Base-by-base conservation (phyloP, 92 coral and sea anemone species). In the Palythoa grandiflora region DNA sequence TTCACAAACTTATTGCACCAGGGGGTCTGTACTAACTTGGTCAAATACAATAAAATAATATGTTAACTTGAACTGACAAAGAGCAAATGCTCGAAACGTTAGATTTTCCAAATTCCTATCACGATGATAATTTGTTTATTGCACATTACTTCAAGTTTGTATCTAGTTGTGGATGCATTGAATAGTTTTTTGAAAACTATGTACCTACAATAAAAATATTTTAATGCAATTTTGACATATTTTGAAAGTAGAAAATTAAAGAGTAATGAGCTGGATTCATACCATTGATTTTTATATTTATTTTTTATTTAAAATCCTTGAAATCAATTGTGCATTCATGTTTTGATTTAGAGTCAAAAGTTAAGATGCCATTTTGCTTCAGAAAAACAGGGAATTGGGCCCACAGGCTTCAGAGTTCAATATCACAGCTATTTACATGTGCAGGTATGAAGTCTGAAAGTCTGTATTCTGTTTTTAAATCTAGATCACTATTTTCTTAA, bases 341-440 rank as follows among this genome's bases (percentile, higher is more conserved):
- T 28, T 28, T 28, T 28, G 28, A 28, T 28, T 28, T 28, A 28
- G 28, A 28, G 28, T 28, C 28, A 28, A 28, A 28, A 28, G 28
- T 28, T 28, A 28, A 28, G n/a, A 20, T 17, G n/a, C n/a, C 15
- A 2, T 57, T 10, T 57, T 57, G 15, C n/a, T 57, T 3, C 65
- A 57, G 12, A 57, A 57, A 57, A 15, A 57, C 65, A 10, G n/a
- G 47, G 4, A 57, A 57, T 12, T 57, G 3, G 65, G 65, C 16
- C 15, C 65, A 59, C 65, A 59, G 20, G 6, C 19, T 35, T 71
- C 44, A 71, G 76, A 15, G 44, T 15, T 72, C 37, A 72, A 37
- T 72, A 72, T 72, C 52, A 72, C 17, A 21, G 77, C 20, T 10
- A 13, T 72, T 72, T 72, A 72, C 77, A 72, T 38, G 77, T 72